Percentiles rank a stretch among this genome's conserved stretches.
These are phyloP conservation scores for Neocrepidodera transversa DNA, from an alignment of 2,888 invertebrate genomes.

Conservation along the genomic window DNA sequence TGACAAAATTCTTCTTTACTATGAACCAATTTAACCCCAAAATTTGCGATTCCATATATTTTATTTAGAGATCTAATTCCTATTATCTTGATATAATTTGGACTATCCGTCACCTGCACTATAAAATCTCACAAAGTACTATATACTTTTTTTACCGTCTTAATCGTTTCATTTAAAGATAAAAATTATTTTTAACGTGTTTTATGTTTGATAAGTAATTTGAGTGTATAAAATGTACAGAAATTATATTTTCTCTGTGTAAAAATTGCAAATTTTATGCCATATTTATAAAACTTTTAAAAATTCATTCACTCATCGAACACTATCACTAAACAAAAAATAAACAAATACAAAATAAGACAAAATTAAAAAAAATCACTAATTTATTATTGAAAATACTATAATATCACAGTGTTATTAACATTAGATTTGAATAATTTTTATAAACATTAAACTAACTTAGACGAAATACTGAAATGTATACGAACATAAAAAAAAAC, in stretches of 20 bases:
- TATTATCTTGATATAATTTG: conserved; percentile 17
- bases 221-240: no score
- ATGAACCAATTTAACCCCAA: conserved; percentile 1
- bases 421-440: conserved; percentile 31
- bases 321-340: conserved; percentile 33
- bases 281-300: no score
- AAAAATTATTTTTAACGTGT: no score
- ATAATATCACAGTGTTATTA: conserved; percentile 53
- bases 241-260: no score
- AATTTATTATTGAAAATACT: conserved; percentile 48
- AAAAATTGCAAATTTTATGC: no score
- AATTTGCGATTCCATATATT: not conserved
- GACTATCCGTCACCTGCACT: not conserved
- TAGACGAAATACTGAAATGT: conserved; percentile 32
- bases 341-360: conserved; percentile 49
- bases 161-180: no score
- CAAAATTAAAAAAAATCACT: conserved; percentile 47
- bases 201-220: no score
- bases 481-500: conserved; percentile 36
- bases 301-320: no score
- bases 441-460: conserved; percentile 18
- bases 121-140: no score
- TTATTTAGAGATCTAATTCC: conserved; percentile 5
- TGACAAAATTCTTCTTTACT: conserved; percentile 9
- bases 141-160: no score